A percentile compares a stretch with the other conserved stretches of the same genome.
phyloP scores from a whole-genome alignment of 2,113 vertebrate genomes.

The Amphiprion ocellaris region DNA sequence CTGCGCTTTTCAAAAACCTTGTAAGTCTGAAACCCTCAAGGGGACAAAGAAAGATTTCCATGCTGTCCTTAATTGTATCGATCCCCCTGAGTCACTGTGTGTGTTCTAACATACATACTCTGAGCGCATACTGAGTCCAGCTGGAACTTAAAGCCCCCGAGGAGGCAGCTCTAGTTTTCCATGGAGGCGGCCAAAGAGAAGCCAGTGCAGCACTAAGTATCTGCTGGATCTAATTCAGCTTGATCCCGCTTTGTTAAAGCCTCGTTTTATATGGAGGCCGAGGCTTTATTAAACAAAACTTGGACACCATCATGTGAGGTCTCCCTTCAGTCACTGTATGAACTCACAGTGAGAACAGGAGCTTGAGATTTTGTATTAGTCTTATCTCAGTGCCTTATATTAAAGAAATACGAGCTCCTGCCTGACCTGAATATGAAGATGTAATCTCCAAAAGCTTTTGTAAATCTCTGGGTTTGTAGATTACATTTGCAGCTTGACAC shows the following conservation, averaged over 20 bases:
- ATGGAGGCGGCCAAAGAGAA: constrained; percentile 16
- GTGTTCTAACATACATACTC: constrained; percentile 27
- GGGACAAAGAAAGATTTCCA: constrained; percentile 48
- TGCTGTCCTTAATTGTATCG: constrained; percentile 55
- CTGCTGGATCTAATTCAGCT: constrained; percentile 47
- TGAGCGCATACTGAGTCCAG: constrained; percentile 15
- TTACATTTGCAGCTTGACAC: constrained; percentile 1
- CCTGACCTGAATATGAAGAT: constrained; percentile 46
- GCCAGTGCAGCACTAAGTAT: constrained; percentile 50
- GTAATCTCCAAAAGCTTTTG: constrained; percentile 49
- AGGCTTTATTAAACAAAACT: constrained; percentile 55
- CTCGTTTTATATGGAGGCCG: constrained; percentile 25
- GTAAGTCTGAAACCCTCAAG: constrained; percentile 80
- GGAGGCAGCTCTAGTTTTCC: constrained; percentile 54
- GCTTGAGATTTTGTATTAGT: constrained; percentile 23
- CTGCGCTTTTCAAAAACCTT: constrained; percentile 99
- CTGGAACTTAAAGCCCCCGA: constrained; percentile 38
- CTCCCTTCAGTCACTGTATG: constrained; percentile 16
- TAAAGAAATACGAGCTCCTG: constrained; percentile 57
- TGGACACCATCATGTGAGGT: constrained; percentile 49
- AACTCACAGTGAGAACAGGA: constrained; percentile 6
- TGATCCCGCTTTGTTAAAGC: constrained; percentile 30
- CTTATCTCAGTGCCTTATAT: constrained; percentile 44
- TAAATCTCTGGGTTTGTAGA: constrained; percentile 14
- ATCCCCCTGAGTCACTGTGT: constrained; percentile 51